phyloP scores from a whole-genome alignment of 2,888 invertebrate genomes.

The Rhorus exstirpatorius region DNA sequence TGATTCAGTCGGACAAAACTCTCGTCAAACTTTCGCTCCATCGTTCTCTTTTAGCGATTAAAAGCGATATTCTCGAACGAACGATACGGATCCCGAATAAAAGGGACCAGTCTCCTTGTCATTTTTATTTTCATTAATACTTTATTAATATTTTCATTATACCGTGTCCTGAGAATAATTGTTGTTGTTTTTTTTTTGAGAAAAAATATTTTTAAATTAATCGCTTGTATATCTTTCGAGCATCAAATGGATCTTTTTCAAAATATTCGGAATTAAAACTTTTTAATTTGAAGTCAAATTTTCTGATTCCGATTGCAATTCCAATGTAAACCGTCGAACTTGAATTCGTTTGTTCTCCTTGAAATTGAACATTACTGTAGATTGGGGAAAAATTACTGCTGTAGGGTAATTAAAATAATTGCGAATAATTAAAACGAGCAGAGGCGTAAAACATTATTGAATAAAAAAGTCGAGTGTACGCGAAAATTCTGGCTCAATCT shows the following conservation, averaged over 20 bases:
- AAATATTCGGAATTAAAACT: no score
- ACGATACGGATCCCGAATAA: slow-evolving; percentile 5
- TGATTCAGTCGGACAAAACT: slow-evolving; percentile 35
- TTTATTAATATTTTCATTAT: no score
- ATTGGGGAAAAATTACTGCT: not conserved
- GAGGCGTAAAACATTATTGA: slow-evolving; percentile 39
- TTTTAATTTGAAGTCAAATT: no score
- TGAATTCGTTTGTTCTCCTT: no score
- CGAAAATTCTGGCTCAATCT: slow-evolving; percentile 18
- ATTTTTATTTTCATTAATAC: not conserved
- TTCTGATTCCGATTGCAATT: no score
- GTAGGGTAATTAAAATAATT: slow-evolving; percentile 45
- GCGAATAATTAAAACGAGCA: slow-evolving; percentile 41
- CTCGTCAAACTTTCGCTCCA: slow-evolving; percentile 6
- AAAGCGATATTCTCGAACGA: slow-evolving; percentile 35
- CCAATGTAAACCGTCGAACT: no score
- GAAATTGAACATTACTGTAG: not conserved
- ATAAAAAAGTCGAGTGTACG: slow-evolving; percentile 38
- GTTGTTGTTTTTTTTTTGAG: no score
- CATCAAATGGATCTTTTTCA: no score
- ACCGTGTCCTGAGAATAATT: no score
- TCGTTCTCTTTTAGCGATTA: slow-evolving; percentile 27
- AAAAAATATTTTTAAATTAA: no score
- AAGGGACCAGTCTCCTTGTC: not conserved
- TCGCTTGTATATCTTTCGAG: no score